Percentiles rank a stretch among this genome's conserved stretches.
Evolutionary conservation across 2,888 invertebrate genomes (phyloP).

Genomic region (Perizoma affinitatum): DNA sequence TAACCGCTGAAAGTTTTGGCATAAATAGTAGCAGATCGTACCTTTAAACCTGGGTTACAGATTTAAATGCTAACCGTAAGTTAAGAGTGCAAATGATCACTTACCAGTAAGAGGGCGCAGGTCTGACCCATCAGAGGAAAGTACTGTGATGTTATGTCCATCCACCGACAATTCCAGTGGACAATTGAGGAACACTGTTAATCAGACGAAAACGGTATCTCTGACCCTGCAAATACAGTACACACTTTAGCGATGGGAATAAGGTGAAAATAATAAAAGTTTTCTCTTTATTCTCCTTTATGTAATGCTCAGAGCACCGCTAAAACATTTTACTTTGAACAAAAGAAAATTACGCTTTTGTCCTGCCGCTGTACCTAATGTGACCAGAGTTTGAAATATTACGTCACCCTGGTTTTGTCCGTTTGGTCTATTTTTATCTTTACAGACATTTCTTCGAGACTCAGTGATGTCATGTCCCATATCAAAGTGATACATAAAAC

Average conservation of each 20-base stretch:
- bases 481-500: too few relatives aligned
- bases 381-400: conserved; percentile 89
- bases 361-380: conserved; percentile 53
- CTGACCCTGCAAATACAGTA: conserved; percentile 71
- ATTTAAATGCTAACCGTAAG: background rate
- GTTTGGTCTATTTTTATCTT: conserved; percentile 78
- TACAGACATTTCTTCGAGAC: background rate
- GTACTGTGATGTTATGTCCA: conserved; percentile 87
- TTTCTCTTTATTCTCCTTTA: conserved; percentile 80
- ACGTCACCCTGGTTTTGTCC: conserved; percentile 87
- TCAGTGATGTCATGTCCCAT: too few relatives aligned
- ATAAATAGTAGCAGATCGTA: too few relatives aligned
- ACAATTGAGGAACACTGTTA: conserved; percentile 90
- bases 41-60: too few relatives aligned
- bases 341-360: conserved; percentile 47
- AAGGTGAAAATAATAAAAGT: conserved; percentile 51
- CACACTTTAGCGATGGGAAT: conserved; percentile 6
- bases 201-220: conserved; percentile 88
- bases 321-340: conserved; percentile 36
- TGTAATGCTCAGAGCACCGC: conserved; percentile 61
- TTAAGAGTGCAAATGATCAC: conserved; percentile 15
- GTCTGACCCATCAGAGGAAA: conserved; percentile 88
- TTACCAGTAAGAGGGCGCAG: conserved; percentile 86
- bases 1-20: too few relatives aligned
- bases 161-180: conserved; percentile 90